These are phyloP conservation scores for Dendronephthya gigantea DNA, from an alignment of 64 coral and sea anemone genomes.

Conservation along the genomic window DNA sequence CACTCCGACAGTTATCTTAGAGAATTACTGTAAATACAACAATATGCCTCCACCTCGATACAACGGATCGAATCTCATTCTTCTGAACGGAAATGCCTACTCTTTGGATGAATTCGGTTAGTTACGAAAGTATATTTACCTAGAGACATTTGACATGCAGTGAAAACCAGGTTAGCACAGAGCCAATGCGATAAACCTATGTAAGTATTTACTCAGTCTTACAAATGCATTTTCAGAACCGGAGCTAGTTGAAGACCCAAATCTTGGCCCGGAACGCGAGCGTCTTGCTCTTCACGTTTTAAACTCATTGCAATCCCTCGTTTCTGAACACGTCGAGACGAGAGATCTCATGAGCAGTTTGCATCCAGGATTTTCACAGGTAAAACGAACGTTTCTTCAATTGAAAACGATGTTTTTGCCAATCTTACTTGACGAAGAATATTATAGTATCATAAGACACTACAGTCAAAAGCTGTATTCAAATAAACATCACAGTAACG, in stretches of 20 bases:
- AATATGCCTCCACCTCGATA: slow-evolving; percentile 31
- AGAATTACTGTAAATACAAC: slow-evolving; percentile 46
- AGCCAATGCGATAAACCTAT: too few species aligned
- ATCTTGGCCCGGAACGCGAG: not conserved
- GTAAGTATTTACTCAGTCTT: too few species aligned
- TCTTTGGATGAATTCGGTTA: slow-evolving; percentile 62
- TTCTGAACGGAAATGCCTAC: slow-evolving; percentile 36
- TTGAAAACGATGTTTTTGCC: not conserved
- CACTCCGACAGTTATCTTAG: slow-evolving; percentile 60
- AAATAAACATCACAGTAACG: too few species aligned
- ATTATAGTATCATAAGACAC: too few species aligned
- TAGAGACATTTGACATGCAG: not conserved
- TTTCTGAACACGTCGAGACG: not conserved
- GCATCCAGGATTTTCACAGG: slow-evolving; percentile 8
- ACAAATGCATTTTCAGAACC: not conserved
- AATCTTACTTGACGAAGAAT: too few species aligned
- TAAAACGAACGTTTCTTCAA: not conserved
- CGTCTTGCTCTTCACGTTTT: not conserved
- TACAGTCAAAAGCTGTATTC: too few species aligned
- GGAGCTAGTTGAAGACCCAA: not conserved
- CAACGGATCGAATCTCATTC: slow-evolving; percentile 34
- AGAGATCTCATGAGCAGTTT: not conserved
- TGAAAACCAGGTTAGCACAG: not conserved
- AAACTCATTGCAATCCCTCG: not conserved
- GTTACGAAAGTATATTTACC: not conserved